Base-by-base conservation (phyloP, 2,113 vertebrate species). In the Felis chaus region DNA sequence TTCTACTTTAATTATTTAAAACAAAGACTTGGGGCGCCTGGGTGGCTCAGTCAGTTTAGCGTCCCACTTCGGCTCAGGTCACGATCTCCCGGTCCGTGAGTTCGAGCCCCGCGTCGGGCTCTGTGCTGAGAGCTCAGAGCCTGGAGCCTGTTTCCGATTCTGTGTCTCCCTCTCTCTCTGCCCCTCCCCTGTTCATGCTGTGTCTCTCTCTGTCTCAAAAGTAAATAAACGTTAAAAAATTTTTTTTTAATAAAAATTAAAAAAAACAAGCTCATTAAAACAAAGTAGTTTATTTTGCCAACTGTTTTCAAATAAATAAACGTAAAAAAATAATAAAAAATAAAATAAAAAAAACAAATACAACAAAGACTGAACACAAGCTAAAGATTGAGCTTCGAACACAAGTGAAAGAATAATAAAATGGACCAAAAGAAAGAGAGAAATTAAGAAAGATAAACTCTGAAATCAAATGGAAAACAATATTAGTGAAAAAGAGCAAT, bases 381-480 rank as follows among this genome's bases (percentile, higher is more conserved):
- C 13, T 85, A 92, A 89, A 36, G 84, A 71, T 84, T 45, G 48
- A 82, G 36, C 21, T 83, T 82, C 50, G 45, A 82, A 81, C 69
- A 41, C 18, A n/a, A 94, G 65, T 81, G 36, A 81, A 74, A 68
- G 4, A 68, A 55, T 48, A 89, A 86, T n/a, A 66, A 79, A 94
- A 88, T 57, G 8, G 74, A 41, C 5, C 68, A 21, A 74, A 76
- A 63, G 3, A 74, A 89, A 81, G 3, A 79, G 82, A 90, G 31
- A 69, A 36, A 48, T n/a, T 78, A 82, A 57, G 50, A 71, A 80
- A 65, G 11, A 61, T 73, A 91, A 71, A 57, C 4, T 39, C 11
- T 83, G 68, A 93, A 74, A 82, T 78, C 7, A 92, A 89, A 86
- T 73, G 74, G n/a, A 86, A 55, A 61, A 76, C 39, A 84, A n/a